These are phyloP conservation scores for Phyllotreta striolata DNA, from an alignment of 2,888 invertebrate genomes.

Conservation along the genomic window DNA sequence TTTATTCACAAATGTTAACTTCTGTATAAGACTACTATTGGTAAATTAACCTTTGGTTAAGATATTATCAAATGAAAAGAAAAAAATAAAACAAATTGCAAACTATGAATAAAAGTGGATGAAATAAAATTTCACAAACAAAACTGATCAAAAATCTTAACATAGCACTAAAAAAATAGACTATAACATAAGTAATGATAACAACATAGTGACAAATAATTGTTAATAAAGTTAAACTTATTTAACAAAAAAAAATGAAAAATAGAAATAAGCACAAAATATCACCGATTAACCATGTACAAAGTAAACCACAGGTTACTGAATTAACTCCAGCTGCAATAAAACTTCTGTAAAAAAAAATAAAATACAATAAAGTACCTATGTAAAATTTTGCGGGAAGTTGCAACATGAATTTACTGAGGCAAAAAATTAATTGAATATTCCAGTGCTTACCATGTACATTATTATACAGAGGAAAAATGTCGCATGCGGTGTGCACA, in stretches of 20 bases:
- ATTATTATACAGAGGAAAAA: conserved; percentile 35
- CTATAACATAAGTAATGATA: conserved; percentile 52
- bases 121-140: conserved; percentile 53
- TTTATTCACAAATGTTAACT: conserved; percentile 10
- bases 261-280: conserved; percentile 45
- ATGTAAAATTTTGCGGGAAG: conserved; percentile 20
- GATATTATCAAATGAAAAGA: conserved; percentile 31
- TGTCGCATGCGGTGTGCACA: conserved; percentile 31
- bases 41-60: conserved; percentile 43
- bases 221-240: conserved; percentile 44
- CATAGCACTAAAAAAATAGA: conserved; percentile 53
- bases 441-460: conserved; percentile 32
- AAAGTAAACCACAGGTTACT: conserved; percentile 34
- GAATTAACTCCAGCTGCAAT: no score
- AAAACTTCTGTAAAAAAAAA: conserved; percentile 27
- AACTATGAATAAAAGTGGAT: conserved; percentile 35
- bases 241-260: conserved; percentile 45
- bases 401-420: not conserved
- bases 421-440: conserved; percentile 6
- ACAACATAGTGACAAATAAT: conserved; percentile 46
- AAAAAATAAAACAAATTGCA: conserved; percentile 41
- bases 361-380: conserved; percentile 14
- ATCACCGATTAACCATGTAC: conserved; percentile 44
- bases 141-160: conserved; percentile 51
- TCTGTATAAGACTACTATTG: conserved; percentile 38